These are phyloP conservation scores for Cactoblastis cactorum DNA, from an alignment of 2,888 invertebrate species.

Conservation along the genomic window DNA sequence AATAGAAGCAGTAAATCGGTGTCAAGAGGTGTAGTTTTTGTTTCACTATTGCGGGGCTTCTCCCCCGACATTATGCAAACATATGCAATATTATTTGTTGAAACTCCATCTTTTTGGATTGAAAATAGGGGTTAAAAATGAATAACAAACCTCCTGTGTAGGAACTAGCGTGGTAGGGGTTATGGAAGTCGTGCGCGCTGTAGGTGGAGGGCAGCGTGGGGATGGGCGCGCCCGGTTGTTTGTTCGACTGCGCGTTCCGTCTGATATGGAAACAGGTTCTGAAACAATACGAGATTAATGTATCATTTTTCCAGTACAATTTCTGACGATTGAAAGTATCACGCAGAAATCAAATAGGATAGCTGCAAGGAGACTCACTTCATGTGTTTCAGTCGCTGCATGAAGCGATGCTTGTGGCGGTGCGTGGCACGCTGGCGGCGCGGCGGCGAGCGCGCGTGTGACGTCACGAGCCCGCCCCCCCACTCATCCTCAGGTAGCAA, in stretches of 20 bases:
- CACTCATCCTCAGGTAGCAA: slow-evolving; percentile 96
- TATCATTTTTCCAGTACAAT: no score
- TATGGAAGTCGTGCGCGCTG: slow-evolving; percentile 97
- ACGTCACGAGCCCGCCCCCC: slow-evolving; percentile 73
- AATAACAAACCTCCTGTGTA: slow-evolving; percentile 70
- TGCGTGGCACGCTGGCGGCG: slow-evolving; percentile 89
- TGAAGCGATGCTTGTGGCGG: slow-evolving; percentile 96
- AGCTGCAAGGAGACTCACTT: slow-evolving; percentile 80
- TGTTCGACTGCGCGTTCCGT: slow-evolving; percentile 89
- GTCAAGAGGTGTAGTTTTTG: no score
- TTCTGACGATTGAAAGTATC: neutral
- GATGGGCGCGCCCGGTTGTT: slow-evolving; percentile 85
- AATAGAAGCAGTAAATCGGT: no score
- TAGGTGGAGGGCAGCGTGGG: slow-evolving; percentile 94
- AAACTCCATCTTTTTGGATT: no score
- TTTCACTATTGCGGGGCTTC: no score
- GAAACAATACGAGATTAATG: no score
- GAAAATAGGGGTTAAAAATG: neutral
- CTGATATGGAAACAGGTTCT: slow-evolving; percentile 95
- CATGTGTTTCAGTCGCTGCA: slow-evolving; percentile 98
- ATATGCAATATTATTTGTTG: no score
- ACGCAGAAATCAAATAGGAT: neutral
- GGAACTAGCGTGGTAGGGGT: slow-evolving; percentile 66
- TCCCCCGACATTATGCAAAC: no score
- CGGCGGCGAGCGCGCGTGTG: slow-evolving; percentile 83